Evolutionary conservation across 2,888 invertebrate genomes (phyloP).

Genomic region (Mythimna ferrago): DNA sequence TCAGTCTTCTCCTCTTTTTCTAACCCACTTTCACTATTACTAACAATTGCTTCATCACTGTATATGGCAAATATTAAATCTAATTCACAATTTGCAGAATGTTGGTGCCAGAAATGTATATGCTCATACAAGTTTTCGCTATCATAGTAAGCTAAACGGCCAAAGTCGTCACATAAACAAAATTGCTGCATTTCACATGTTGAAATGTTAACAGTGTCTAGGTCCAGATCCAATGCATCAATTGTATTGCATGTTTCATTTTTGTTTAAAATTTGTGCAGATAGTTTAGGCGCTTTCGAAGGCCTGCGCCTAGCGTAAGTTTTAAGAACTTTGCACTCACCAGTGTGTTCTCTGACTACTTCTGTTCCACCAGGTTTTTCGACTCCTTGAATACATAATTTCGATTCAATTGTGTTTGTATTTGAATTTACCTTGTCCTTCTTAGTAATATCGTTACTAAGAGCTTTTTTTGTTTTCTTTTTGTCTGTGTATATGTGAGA

Average conservation of each 20-base stretch:
- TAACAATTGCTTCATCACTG: slow-evolving; percentile 64
- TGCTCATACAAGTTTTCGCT: slow-evolving; percentile 75
- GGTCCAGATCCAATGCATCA: slow-evolving; percentile 28
- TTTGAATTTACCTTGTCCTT: slow-evolving; percentile 47
- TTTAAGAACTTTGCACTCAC: slow-evolving; percentile 62
- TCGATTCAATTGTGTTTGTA: slow-evolving; percentile 69
- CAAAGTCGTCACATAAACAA: slow-evolving; percentile 84
- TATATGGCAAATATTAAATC: slow-evolving; percentile 78
- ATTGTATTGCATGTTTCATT: slow-evolving; percentile 25
- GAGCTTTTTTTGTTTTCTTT: slow-evolving; percentile 48
- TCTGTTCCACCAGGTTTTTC: slow-evolving; percentile 82
- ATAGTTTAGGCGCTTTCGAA: slow-evolving; percentile 31
- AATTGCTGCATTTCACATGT: slow-evolving; percentile 63
- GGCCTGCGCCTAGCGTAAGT: slow-evolving; percentile 72
- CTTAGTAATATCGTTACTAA: slow-evolving; percentile 33
- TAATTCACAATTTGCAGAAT: slow-evolving; percentile 64
- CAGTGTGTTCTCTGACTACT: slow-evolving; percentile 21
- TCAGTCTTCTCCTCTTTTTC: slow-evolving; percentile 48
- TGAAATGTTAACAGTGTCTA: slow-evolving; percentile 42
- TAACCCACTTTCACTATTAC: slow-evolving; percentile 42
- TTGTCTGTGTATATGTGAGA: slow-evolving; percentile 54
- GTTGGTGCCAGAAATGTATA: slow-evolving; percentile 79
- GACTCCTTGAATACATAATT: slow-evolving; percentile 80
- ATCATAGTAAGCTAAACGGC: slow-evolving; percentile 74
- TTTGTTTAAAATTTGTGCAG: slow-evolving; percentile 31